Evolutionary conservation across 2,888 invertebrate species (phyloP), one percentile per base, ranked within the genome.

Genomic region (Calliopum simillimum): DNA sequence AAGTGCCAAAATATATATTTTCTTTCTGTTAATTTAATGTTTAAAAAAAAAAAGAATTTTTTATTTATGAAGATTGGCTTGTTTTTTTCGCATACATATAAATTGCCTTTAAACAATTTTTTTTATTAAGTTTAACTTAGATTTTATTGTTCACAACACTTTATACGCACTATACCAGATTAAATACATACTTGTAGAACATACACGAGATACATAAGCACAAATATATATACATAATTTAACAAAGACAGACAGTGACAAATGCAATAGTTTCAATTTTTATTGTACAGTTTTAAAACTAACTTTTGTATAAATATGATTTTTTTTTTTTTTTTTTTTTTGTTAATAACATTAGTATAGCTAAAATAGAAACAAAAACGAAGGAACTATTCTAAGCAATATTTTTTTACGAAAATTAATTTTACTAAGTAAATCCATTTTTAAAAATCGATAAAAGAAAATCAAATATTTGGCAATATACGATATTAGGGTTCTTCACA

Each of bases 1-100:
- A 82, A 81, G 81, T 81, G 81, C 81, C 81, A 81, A 81, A 81
- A 81, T 81, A 79, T 76, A 76, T 80, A 80, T 77, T 78, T 79
- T 79, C 23, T 53, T 19, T 14, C 41, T 14, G n/a, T 16, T 33
- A 41, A 19, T 13, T 44, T 21, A 19, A 43, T 16, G 14, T 58
- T 56, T 56, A 41, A 58, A 25, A 16, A 41, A 19, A 59, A 16
- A 41, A 43, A 59, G 1, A 8, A 11, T 49, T 1, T 19, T 49
- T 58, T 58, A 12, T n/a, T 58, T 41, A 8, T 41, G 5, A 59
- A 5, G 14, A 8, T 58, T 58, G 2, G 25, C 16, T 43, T 25
- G 43, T 23, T 41, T 41, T 19, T 58, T 59, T 41, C 41, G 12
- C 59, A 59, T 19, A 49, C 1, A 33, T 25, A 16, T 59, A 19